These are phyloP conservation scores for Calosoma granatense DNA, from an alignment of 1,140 invertebrate genomes.

Conservation along the genomic window DNA sequence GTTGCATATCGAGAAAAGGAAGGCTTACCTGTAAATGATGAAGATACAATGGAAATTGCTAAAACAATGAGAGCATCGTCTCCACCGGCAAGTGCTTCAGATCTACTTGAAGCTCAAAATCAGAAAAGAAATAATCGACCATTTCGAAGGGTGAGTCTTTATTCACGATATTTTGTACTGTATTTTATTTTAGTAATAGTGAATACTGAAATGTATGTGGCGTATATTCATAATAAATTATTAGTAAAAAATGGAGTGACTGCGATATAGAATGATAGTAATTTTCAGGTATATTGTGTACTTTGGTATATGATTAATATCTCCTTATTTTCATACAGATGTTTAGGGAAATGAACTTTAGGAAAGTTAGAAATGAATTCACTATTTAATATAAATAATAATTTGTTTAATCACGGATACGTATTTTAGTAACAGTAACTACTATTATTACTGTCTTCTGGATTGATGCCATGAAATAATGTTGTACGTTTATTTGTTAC, in stretches of 20 bases:
- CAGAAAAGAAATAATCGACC: constrained; percentile 56
- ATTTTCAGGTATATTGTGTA: too few species aligned
- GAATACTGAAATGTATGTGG: too few species aligned
- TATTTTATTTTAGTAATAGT: constrained; percentile 14
- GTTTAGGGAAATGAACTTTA: neutral
- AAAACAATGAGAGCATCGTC: constrained; percentile 89
- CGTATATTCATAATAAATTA: too few species aligned
- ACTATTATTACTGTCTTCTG: too few species aligned
- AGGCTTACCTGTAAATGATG: constrained; percentile 63
- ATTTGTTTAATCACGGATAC: too few species aligned
- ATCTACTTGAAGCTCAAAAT: constrained; percentile 83
- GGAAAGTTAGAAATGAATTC: constrained; percentile 4
- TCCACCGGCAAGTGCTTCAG: constrained; percentile 85
- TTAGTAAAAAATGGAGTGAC: too few species aligned
- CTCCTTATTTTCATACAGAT: too few species aligned
- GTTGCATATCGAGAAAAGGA: constrained; percentile 57
- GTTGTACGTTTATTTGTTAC: too few species aligned
- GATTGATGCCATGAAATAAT: too few species aligned
- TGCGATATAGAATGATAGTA: too few species aligned
- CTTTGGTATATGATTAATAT: too few species aligned
- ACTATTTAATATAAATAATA: constrained; percentile 13
- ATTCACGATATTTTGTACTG: constrained; percentile 14
- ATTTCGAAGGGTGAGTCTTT: constrained; percentile 44
- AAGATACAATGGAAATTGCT: constrained; percentile 90
- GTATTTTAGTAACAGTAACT: too few species aligned